Conservation (phyloP, 2,113 vertebrate species). For the Leucosticte australis region DNA sequence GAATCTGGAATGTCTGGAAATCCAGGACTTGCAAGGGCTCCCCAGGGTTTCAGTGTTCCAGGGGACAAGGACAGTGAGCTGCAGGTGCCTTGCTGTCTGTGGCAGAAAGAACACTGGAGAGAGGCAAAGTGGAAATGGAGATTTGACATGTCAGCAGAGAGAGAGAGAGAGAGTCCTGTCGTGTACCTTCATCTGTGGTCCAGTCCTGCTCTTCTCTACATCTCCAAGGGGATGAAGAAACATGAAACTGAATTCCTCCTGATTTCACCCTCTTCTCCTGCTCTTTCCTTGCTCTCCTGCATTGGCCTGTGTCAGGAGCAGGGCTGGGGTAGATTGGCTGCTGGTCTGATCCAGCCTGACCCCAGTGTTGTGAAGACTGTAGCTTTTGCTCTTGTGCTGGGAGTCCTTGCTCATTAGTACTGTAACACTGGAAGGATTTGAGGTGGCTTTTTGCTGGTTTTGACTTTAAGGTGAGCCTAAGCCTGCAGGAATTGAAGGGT, state of each 20-base stretch:
- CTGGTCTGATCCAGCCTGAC: background rate
- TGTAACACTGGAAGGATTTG: background rate
- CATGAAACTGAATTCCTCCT: background rate
- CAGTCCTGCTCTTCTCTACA: background rate
- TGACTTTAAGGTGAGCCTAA: background rate
- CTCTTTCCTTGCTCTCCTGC: background rate
- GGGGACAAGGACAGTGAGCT: background rate
- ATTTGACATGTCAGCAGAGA: background rate
- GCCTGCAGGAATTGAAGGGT: background rate
- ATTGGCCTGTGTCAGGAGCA: background rate
- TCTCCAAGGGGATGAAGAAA: background rate
- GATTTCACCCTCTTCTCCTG: background rate
- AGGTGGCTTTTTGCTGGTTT: background rate
- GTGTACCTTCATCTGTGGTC: fast-evolving
- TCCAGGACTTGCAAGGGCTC: background rate
- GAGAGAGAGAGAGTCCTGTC: background rate
- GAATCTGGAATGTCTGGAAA: background rate
- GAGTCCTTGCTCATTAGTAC: fast-evolving
- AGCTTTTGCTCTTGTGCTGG: background rate
- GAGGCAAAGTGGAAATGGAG: background rate
- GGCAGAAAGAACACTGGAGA: background rate
- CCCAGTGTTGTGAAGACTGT: background rate
- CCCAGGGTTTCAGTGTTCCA: background rate
- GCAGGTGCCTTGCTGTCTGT: background rate
- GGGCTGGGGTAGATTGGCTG: background rate